phyloP scores from a whole-genome alignment of 2,888 invertebrate species.

The Agrochola macilenta region DNA sequence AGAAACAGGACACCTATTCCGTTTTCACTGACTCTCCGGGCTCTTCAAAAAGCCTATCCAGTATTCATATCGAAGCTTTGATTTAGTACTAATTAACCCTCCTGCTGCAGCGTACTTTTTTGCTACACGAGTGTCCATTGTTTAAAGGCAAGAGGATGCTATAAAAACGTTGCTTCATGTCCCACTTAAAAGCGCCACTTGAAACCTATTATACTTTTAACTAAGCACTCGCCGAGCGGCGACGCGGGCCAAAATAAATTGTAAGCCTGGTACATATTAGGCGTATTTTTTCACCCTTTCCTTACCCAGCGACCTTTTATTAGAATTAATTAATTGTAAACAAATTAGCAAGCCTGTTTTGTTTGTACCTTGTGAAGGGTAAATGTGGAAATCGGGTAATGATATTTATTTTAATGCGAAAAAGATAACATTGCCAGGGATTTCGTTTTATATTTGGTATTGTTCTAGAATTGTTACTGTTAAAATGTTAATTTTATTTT shows the following conservation, averaged over 20 bases:
- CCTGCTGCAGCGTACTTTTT: slow-evolving; percentile 61
- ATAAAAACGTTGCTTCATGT: slow-evolving; percentile 78
- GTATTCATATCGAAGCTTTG: slow-evolving; percentile 65
- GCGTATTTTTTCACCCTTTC: slow-evolving; percentile 68
- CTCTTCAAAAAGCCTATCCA: slow-evolving; percentile 33
- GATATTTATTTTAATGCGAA: slow-evolving; percentile 64
- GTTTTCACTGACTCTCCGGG: slow-evolving; percentile 23
- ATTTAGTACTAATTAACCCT: slow-evolving; percentile 76
- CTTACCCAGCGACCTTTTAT: slow-evolving; percentile 65
- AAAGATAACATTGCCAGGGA: slow-evolving; percentile 64
- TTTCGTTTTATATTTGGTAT: slow-evolving; percentile 56
- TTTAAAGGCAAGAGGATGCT: slow-evolving; percentile 72
- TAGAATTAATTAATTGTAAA: slow-evolving; percentile 77
- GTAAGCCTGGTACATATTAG: slow-evolving; percentile 71
- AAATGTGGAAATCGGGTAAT: slow-evolving; percentile 45
- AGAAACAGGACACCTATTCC: neutral
- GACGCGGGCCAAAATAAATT: slow-evolving; percentile 74
- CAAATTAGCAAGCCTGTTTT: slow-evolving; percentile 74
- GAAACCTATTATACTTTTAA: slow-evolving; percentile 86
- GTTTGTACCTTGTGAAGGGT: slow-evolving; percentile 59
- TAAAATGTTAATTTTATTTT: slow-evolving; percentile 42
- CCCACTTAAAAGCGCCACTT: slow-evolving; percentile 81
- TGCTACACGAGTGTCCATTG: slow-evolving; percentile 72
- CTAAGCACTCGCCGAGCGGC: slow-evolving; percentile 73
- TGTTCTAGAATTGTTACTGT: slow-evolving; percentile 34